Evolutionary conservation across 2,888 invertebrate species (phyloP).

Genomic region (Amphipyra berbera): DNA sequence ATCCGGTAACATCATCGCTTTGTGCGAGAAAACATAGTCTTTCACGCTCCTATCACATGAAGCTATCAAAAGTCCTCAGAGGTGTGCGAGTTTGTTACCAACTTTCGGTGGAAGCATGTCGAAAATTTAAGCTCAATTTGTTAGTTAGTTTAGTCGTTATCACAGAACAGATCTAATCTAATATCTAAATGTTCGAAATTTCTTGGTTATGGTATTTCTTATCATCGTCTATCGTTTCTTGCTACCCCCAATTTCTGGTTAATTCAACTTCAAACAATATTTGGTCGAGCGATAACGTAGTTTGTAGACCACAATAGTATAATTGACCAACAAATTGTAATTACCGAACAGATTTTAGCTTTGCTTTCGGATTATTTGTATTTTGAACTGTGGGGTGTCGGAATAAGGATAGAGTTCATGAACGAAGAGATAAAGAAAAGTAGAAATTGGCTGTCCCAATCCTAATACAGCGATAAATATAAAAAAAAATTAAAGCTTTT

Average conservation of each 20-base stretch:
- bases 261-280: constrained; percentile 29
- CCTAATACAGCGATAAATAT: too few species aligned
- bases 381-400: not conserved
- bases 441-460: too few species aligned
- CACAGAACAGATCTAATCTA: constrained; percentile 38
- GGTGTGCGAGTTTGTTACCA: constrained; percentile 34
- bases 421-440: too few species aligned
- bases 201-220: constrained; percentile 36
- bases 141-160: constrained; percentile 42
- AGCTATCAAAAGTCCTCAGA: constrained; percentile 23
- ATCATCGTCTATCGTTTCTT: constrained; percentile 19
- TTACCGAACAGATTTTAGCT: constrained; percentile 38
- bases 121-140: constrained; percentile 45
- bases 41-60: constrained; percentile 24
- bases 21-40: constrained; percentile 24
- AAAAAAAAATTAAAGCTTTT: too few species aligned
- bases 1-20: constrained; percentile 2
- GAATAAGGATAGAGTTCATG: too few species aligned
- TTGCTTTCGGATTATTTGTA: constrained; percentile 6
- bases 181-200: constrained; percentile 25
- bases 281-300: constrained; percentile 28
- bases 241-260: constrained; percentile 33
- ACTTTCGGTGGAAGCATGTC: constrained; percentile 35
- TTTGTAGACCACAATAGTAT: constrained; percentile 25
- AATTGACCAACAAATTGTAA: constrained; percentile 32